These are phyloP conservation scores for Trachelus tabidus DNA, from an alignment of 2,888 invertebrate species.

Conservation along the genomic window DNA sequence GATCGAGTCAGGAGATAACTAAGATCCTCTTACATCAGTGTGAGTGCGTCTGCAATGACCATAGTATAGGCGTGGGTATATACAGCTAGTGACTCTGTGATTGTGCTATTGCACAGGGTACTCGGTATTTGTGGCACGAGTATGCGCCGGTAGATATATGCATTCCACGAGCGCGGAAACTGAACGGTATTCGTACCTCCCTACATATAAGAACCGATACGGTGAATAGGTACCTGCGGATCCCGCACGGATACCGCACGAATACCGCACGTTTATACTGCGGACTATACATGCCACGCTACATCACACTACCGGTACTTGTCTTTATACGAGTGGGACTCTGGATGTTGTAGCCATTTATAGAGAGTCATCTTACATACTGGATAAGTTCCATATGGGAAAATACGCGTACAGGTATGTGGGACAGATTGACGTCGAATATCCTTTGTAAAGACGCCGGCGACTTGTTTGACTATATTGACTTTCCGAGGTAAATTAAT, in stretches of 20 bases:
- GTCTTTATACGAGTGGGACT: background rate
- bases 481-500: background rate
- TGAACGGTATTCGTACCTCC: slow-evolving; percentile 23
- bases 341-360: background rate
- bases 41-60: background rate
- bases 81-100: background rate
- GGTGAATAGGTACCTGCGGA: slow-evolving; percentile 6
- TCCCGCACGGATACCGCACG: background rate
- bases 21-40: background rate
- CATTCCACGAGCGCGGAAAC: slow-evolving; percentile 31
- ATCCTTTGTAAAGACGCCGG: background rate
- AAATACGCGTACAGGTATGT: slow-evolving; percentile 9
- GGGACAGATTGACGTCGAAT: slow-evolving; percentile 4
- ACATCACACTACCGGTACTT: background rate
- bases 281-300: background rate
- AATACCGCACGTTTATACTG: background rate
- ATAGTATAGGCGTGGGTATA: background rate
- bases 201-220: slow-evolving; percentile 17
- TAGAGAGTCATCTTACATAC: background rate
- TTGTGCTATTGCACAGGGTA: background rate
- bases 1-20: slow-evolving; percentile 56
- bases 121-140: slow-evolving; percentile 3
- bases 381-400: slow-evolving; percentile 10
- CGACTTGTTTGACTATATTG: background rate
- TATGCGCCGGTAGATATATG: slow-evolving; percentile 20